Evolutionary conservation across 2,113 vertebrate species (phyloP).

Genomic region (Alectura lathami): DNA sequence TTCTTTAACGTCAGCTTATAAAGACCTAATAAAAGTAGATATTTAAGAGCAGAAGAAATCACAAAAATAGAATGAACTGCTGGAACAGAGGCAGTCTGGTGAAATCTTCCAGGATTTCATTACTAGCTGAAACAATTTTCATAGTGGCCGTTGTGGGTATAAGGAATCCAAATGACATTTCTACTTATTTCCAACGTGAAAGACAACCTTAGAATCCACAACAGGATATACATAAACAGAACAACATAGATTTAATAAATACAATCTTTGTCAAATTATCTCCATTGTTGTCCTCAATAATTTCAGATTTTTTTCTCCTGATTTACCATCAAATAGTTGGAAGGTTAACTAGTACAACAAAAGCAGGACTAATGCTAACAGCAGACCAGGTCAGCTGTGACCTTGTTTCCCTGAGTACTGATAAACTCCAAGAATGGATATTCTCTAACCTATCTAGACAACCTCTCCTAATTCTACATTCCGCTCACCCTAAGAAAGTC

Average conservation of each 20-base stretch:
- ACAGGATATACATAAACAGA: not conserved
- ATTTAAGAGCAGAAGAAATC: not conserved
- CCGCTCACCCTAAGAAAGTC: rapidly evolving
- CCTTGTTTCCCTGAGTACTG: not conserved
- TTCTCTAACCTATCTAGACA: not conserved
- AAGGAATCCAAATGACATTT: not conserved
- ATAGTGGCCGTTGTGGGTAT: not conserved
- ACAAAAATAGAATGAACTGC: not conserved
- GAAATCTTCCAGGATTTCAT: not conserved
- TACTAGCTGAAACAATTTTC: not conserved
- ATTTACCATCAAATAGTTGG: not conserved
- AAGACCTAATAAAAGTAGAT: not conserved
- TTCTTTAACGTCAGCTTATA: conserved; percentile 1
- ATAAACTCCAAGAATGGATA: not conserved
- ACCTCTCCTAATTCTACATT: not conserved
- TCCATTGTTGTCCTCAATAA: not conserved
- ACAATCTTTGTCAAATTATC: not conserved
- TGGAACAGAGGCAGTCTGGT: not conserved
- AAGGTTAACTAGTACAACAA: not conserved
- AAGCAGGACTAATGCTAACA: rapidly evolving
- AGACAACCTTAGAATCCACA: not conserved
- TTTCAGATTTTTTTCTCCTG: not conserved
- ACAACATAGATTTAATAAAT: not conserved
- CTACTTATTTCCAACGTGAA: not conserved
- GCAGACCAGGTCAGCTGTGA: not conserved